A percentile compares a stretch with the other conserved stretches of the same genome.
Conservation (phyloP, 2,797 vertebrate species). For the Manis crassicaudata region DNA sequence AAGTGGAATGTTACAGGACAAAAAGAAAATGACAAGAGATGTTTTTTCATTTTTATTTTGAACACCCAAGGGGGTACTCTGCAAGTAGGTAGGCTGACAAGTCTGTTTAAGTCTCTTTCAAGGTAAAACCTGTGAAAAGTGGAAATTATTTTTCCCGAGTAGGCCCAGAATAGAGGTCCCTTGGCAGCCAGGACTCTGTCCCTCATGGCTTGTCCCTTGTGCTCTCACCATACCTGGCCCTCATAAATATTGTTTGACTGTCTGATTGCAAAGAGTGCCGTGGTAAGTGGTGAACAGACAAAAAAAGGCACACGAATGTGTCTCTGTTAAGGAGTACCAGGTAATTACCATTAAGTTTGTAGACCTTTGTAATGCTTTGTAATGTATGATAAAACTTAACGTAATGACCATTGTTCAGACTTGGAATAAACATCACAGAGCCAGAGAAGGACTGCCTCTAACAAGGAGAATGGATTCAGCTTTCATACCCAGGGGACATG, state of each 20-base stretch:
- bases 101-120: neutral
- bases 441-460: neutral
- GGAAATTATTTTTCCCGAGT: neutral
- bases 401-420: neutral
- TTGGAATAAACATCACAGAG: neutral
- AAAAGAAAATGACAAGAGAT: neutral
- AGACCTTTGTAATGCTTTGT: neutral
- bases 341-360: neutral
- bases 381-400: neutral
- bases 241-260: neutral
- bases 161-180: neutral
- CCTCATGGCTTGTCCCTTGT: neutral
- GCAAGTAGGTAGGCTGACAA: neutral
- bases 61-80: neutral
- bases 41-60: neutral
- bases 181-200: neutral
- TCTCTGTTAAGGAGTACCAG: neutral
- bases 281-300: neutral
- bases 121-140: neutral
- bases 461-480: neutral
- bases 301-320: neutral
- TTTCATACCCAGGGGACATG: neutral
- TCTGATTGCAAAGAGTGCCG: neutral
- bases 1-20: neutral
- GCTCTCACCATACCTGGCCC: neutral